Base-by-base conservation (phyloP, 2,113 vertebrate species). In the Pteronura brasiliensis region DNA sequence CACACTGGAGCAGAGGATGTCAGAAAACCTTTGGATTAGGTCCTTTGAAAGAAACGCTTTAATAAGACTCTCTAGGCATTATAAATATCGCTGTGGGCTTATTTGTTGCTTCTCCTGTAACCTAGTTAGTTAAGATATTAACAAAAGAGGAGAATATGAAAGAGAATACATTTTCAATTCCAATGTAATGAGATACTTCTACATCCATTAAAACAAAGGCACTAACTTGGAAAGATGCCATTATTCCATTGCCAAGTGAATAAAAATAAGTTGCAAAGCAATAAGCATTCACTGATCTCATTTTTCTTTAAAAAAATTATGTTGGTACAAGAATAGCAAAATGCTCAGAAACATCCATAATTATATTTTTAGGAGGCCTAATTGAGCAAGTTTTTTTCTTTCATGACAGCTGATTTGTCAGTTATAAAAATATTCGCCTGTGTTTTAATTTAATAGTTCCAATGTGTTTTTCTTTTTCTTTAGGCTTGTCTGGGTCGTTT, bases 181-280 rank as follows among this genome's bases (percentile, higher is more conserved):
- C 36, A 49, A 71, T 42, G 49, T 23, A 85, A 89, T 76, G 71
- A 89, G 34, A 89, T 93, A 88, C 9, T 97, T 81, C 80, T 59
- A 84, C 27, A 76, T 59, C 39, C 42, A 80, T 84, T 84, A 84
- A 97, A 96, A 96, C 65, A 44, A 96, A 95, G 82, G 69, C 34
- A 71, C 36, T 95, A 90, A 76, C 14, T 96, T 97, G 86, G 93
- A 88, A 96, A 96, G 36, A 65, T 76, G 65, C 39, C 55, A n/a
- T 88, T 90, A 57, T 87, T 88, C 95, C 90, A 93, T 94, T 94
- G 81, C 82, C 72, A 85, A 96, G 36, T 93, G 92, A 93, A 95
- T 77, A 97, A 93, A 96, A 95, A 74, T 83, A 96, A 93, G n/a
- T 69, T 85, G 52, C 39, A 96, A 59, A 95, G 86, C 47, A 96